Evolutionary conservation across 2,888 invertebrate species (phyloP), one percentile per base, ranked within the genome.

Genomic region (Brachyopa scutellaris): DNA sequence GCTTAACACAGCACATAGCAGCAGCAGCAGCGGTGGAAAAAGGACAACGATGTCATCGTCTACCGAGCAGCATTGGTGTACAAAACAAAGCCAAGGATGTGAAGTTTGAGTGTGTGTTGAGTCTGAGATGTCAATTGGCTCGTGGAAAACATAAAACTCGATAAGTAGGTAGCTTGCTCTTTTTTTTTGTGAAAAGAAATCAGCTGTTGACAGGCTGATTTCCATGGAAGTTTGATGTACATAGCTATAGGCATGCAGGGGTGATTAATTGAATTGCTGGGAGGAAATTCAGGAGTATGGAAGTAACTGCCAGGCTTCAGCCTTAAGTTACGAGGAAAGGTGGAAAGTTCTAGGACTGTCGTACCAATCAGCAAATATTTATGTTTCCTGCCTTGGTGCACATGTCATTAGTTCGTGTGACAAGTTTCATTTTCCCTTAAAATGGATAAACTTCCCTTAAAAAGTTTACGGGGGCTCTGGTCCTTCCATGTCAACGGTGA

Each of bases 121-220:
- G 47, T 26, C 11, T 47, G 29, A 33, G 33, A 7, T 53, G 33
- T 53, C 36, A 21, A 53, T 53, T 59, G 29, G n/a, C n/a, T n/a
- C n/a, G n/a, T n/a, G 19, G 29, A 15, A 29, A 21, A 49, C 26
- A 45, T 47, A 15, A 31, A 67, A 38, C 19, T 19, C 47, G n/a
- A 26, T 59, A 70, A 59, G 69, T 59, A 59, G 47, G n/a, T n/a
- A n/a, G n/a, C 57, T 45, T 45, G 33, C 38, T 38, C 9, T 49
- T 8, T 23, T 38, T 57, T 17, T 8, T 36, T 23, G 1, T n/a
- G 38, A 29, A 36, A 21, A 7, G 8, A 57, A 26, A 23, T 15
- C 17, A 21, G 36, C 17, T 59, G 49, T 21, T 59, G 69, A 70
- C 59, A 49, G 69, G 59, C 59, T n/a, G n/a, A 70, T 69, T 49